Percentiles rank a stretch among this genome's conserved stretches.
Conservation (phyloP, 2,113 vertebrate genomes). For the Odontesthes bonariensis region DNA sequence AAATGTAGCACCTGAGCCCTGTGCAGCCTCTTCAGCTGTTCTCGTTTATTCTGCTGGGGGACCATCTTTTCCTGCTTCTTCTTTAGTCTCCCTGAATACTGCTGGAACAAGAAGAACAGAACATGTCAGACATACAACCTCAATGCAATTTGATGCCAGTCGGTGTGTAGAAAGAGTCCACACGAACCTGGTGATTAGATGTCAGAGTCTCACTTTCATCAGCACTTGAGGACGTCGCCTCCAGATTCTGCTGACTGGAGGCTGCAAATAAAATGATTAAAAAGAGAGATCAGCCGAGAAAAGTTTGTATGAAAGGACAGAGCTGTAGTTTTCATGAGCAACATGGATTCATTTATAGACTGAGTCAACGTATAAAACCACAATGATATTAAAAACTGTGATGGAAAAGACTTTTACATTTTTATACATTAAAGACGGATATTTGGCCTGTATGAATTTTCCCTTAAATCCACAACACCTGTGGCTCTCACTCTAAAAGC, state of each 20-base stretch:
- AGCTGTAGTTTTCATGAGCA: neutral
- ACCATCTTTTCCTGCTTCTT: constrained; percentile 86
- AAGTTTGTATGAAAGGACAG: neutral
- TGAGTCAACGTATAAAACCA: no score
- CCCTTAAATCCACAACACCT: no score
- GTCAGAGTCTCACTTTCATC: constrained; percentile 78
- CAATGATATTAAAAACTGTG: no score
- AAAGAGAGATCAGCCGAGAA: neutral
- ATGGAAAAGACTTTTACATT: no score
- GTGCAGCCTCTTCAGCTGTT: constrained; percentile 92
- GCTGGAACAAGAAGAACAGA: constrained; percentile 59
- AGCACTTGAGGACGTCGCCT: constrained; percentile 82
- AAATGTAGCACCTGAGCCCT: constrained; percentile 89
- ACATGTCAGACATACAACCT: neutral
- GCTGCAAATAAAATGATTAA: constrained; percentile 39
- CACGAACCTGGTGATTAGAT: constrained; percentile 80
- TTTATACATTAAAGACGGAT: no score
- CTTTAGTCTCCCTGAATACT: constrained; percentile 73
- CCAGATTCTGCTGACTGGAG: constrained; percentile 62
- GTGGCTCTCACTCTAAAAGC: no score
- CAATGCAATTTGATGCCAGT: neutral
- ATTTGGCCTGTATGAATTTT: no score
- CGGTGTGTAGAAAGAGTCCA: fast-evolving
- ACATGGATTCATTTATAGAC: no score
- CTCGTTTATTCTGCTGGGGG: constrained; percentile 86